Conservation (phyloP, 2,888 invertebrate species). For the Xestobium rufovillosum region DNA sequence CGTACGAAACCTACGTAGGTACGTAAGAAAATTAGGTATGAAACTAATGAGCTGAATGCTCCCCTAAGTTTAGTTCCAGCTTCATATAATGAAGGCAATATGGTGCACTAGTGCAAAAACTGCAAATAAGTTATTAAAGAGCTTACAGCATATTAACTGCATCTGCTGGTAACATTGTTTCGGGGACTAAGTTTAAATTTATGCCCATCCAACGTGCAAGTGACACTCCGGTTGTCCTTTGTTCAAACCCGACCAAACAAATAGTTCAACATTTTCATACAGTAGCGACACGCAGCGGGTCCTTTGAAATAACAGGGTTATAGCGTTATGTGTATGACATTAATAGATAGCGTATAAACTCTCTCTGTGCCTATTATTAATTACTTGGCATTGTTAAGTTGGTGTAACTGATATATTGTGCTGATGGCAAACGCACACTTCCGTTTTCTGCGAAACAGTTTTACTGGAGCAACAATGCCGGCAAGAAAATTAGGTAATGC, state of each 20-base stretch:
- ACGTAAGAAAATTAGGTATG: no score
- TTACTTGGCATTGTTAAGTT: constrained; percentile 16
- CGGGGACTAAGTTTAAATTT: constrained; percentile 15
- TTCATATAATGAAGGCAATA: no score
- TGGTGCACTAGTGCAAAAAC: no score
- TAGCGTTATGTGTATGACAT: constrained; percentile 17
- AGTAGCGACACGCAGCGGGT: no score
- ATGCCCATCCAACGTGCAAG: constrained; percentile 16
- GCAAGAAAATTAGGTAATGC: no score
- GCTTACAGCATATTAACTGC: constrained; percentile 15
- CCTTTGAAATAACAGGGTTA: constrained; percentile 2
- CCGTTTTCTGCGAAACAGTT: no score
- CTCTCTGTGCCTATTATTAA: constrained; percentile 16
- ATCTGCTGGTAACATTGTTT: constrained; percentile 16
- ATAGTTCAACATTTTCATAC: no score
- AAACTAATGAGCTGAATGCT: no score
- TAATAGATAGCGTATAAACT: constrained; percentile 18
- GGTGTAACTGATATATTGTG: constrained; percentile 2
- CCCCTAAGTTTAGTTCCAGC: no score
- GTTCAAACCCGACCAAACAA: not conserved
- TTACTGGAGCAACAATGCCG: no score
- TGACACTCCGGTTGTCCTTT: constrained; percentile 2
- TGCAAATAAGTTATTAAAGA: not conserved
- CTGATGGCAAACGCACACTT: constrained; percentile 2
- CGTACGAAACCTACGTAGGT: no score